Evolutionary conservation across 1,140 invertebrate genomes (phyloP).

Genomic region (Sipha flava): DNA sequence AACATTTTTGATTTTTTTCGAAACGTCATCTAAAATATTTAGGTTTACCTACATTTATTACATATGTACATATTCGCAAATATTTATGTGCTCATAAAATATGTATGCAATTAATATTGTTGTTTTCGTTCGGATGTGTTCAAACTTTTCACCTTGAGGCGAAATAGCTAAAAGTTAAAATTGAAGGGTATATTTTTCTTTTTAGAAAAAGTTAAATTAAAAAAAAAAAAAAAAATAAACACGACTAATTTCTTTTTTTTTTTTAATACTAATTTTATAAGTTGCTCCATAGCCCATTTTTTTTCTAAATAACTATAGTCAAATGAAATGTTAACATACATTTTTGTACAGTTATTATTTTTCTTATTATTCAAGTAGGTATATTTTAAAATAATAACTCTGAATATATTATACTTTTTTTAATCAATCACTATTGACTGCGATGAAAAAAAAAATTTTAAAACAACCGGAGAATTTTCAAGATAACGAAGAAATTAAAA

Average conservation of each 20-base stretch:
- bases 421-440: not conserved
- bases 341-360: too few relatives aligned
- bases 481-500: not conserved
- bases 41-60: not conserved
- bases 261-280: too few relatives aligned
- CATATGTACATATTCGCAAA: not conserved
- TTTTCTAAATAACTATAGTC: too few relatives aligned
- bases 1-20: not conserved
- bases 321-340: too few relatives aligned
- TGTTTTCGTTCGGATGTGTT: not conserved
- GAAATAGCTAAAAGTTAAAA: not conserved
- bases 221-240: too few relatives aligned
- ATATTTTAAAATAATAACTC: too few relatives aligned
- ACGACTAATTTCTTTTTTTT: too few relatives aligned
- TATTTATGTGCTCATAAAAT: not conserved
- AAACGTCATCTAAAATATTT: not conserved
- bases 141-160: not conserved
- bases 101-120: not conserved
- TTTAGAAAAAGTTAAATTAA: not conserved
- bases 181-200: not conserved
- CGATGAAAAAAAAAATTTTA: not conserved
- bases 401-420: too few relatives aligned
- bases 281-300: too few relatives aligned
- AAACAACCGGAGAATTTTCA: not conserved
- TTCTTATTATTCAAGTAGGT: too few relatives aligned